Evolutionary conservation across 2,888 invertebrate species (phyloP), one percentile per base, ranked within the genome.

Genomic region (Noctua comes): DNA sequence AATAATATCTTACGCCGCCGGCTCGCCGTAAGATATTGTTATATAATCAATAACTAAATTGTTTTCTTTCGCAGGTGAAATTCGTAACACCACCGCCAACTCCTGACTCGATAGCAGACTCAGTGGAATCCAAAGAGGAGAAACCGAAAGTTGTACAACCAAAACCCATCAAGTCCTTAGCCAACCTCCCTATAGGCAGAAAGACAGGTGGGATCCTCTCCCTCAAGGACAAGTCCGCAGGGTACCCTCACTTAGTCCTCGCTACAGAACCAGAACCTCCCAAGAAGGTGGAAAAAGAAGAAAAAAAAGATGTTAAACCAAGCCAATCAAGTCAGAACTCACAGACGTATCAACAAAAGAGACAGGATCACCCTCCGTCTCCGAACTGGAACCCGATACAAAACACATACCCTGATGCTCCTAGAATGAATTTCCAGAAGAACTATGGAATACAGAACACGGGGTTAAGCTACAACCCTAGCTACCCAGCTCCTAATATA

Each of bases 71-170:
- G 36, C 40, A 97, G 97, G 97, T 97, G 36, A 97, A 97, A 83
- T 97, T 97, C 89, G 96, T 97, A 51, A 97, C 97, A 3, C 97
- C 97, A 1, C 96, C 96, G 1, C 96, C 93, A 75, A 96, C 96
- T 0, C 95, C 96, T 0, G 96, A 96, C 71, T 94, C 95, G 0
- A 86, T 89, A 0, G 74, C 88, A 0, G 96, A 96, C 76, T 80
- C 86, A 36, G 83, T 87, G 0, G 95, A 95, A 7, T 62, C 89
- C 10, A 94, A 94, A 83, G 95, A 95, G 7, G 96, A 96, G 0
- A 95, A 95, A 73, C 94, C 94, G 0, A 96, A 95, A 86, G 91
- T 95, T 18, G 92, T 96, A 46, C 96, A 97, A 82, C 95, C 95
- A 1, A 96, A 96, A 86, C 83, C 93, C 2, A 92, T 96, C 51